Base-by-base conservation (phyloP, 2,113 vertebrate species). In the Ophthalmolycus amberensis region DNA sequence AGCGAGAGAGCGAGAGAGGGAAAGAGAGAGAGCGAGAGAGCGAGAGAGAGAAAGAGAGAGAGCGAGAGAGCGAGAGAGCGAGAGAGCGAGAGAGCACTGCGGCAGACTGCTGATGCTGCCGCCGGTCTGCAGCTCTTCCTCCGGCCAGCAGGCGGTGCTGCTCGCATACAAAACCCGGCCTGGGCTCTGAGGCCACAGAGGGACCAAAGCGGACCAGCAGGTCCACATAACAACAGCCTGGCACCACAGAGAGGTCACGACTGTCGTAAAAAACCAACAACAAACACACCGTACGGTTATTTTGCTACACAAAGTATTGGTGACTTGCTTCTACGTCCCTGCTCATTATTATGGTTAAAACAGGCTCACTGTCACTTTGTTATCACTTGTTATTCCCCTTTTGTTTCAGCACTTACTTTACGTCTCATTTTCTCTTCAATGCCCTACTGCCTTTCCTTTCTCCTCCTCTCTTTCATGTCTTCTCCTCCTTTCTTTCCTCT, bases 121-220 rank as follows among this genome's bases (percentile, higher is more conserved):
- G 52, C 15, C 6, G 5, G 3, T 18, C 76, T 74, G 84, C 72
- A 5, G 63, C 15, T 64, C 85, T 15, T 9, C 11, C 14, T 50
- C 8, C 18, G 38, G 25, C 79, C 95, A 84, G 65, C 87, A 87
- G 90, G 82, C 54, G 82, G 84, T 77, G 90, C 93, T 95, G 93
- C 89, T 90, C 73, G 79, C 91, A 93, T 85, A 89, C 81, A 63
- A 89, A 94, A 18, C 48, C 56, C 20, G 1, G 8, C 25, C 22
- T 16, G 27, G 0, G n/a, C 40, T 63, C 9, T 5, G 56, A 6
- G 56, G 64, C 75, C 75, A 74, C 54, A 2, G 46, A 64, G 69
- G 38, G 80, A 74, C 71, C 80, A 81, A 2, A 48, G 42, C 14
- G 12, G n/a, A 60, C 7, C 48, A 27, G 62, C 29, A 3, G 52